Evolutionary conservation across 2,113 vertebrate genomes (phyloP), one percentile per base, ranked within the genome.

Genomic region (Nothobranchius kuhntae): DNA sequence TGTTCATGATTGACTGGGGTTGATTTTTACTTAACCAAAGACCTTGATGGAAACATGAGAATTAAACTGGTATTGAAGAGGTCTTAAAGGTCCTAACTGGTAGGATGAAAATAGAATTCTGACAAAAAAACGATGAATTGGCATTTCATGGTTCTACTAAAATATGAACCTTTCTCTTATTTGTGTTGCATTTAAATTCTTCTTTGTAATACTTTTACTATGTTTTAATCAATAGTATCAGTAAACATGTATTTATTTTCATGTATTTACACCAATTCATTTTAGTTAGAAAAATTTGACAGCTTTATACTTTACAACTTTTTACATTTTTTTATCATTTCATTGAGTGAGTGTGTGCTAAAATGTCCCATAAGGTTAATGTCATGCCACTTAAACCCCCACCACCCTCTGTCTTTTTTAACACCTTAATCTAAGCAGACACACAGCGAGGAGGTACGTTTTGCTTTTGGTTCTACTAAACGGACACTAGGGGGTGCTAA

Each of bases 1-100:
- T 52, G 57, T 58, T 61, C 30, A 68, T 65, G 55, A 78, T 74
- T 71, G 80, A 75, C 73, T 65, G 42, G 15, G 52, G 40, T 54
- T 77, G 65, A 59, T 71, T 53, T 36, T 77, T 56, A 68, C 75
- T 70, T 53, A 50, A 48, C 26, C 7, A 48, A 3, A 2, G 47
- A 66, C 71, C 35, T 65, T 10, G 6, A 52, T 51, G 65, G 81
- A 59, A 69, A 74, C 56, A 53, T 13, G 30, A 9, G 38, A 57
- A 24, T 67, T 74, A 40, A 59, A 65, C 71, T 38, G 61, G 38
- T 61, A 17, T 67, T 74, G 35, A 59, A 65, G 68, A 42, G 61
- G 9, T 36, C 11, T 24, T 38, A 46, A 68, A 61, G 52, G 12
- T 53, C 50, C 60, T 55, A 50, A 56, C 73, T 38, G 60, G 4